A percentile compares a stretch with the other conserved stretches of the same genome.
Evolutionary conservation across 2,797 vertebrate genomes (phyloP).

Genomic region (Phrynocephalus forsythii): DNA sequence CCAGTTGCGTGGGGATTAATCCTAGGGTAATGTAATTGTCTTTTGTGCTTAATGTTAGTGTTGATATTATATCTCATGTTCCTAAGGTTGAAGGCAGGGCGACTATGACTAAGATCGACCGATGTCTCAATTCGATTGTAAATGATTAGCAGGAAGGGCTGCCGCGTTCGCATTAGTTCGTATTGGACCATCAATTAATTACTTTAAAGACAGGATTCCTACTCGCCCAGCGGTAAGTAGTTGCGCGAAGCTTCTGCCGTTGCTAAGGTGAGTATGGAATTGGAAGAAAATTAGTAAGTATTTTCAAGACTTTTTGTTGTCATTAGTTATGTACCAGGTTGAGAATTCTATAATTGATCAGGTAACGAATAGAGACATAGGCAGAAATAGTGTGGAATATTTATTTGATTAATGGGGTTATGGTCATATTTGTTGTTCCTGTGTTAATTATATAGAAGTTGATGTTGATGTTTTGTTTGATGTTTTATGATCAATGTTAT

Average conservation of each 20-base stretch:
- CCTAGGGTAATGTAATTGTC: rapidly evolving
- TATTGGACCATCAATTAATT: slow-evolving; percentile 61
- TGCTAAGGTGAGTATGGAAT: slow-evolving; percentile 41
- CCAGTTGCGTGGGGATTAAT: not conserved
- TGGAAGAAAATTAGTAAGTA: slow-evolving; percentile 57
- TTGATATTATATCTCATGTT: slow-evolving; percentile 48
- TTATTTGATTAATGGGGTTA: too few relatives aligned
- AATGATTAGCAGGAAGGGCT: slow-evolving; percentile 33
- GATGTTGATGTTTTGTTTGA: too few relatives aligned
- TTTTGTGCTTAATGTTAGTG: too few relatives aligned
- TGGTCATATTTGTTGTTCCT: too few relatives aligned
- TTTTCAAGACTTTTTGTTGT: slow-evolving; percentile 64
- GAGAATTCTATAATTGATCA: slow-evolving; percentile 70
- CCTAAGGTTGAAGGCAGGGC: slow-evolving; percentile 43
- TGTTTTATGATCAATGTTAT: too few relatives aligned
- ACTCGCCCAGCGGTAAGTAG: slow-evolving; percentile 71
- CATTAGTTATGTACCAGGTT: slow-evolving; percentile 62
- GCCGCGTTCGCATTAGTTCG: slow-evolving; percentile 56
- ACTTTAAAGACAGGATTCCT: slow-evolving; percentile 63
- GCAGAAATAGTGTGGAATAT: too few relatives aligned
- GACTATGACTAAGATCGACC: rapidly evolving
- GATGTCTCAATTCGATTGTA: slow-evolving; percentile 58
- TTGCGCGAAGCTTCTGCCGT: slow-evolving; percentile 69
- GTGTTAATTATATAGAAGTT: too few relatives aligned
- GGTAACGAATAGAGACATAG: slow-evolving; percentile 37